A percentile compares a stretch with the other conserved stretches of the same genome.
Conservation (phyloP, 2,888 invertebrate genomes). For the Ecliptopera silaceata region DNA sequence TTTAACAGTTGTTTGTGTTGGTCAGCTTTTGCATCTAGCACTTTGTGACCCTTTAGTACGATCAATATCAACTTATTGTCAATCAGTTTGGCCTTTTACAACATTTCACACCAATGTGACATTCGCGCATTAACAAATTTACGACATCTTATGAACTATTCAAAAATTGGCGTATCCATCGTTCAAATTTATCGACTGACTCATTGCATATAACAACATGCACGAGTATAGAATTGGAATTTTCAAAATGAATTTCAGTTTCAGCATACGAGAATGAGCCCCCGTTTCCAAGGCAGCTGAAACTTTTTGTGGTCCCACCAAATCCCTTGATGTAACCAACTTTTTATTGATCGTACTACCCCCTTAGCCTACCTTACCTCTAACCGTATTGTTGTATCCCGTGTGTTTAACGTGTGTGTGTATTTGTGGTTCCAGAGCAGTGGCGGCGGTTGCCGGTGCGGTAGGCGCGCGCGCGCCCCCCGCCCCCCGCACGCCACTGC, state of each 20-base stretch:
- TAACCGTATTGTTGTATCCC: constrained; percentile 28
- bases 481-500: constrained; percentile 88
- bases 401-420: constrained; percentile 74
- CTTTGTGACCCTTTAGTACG: constrained; percentile 8
- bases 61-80: neutral
- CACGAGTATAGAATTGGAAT: too few species aligned
- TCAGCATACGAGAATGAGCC: too few species aligned
- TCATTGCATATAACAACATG: too few species aligned
- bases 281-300: too few species aligned
- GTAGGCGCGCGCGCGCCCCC: constrained; percentile 84
- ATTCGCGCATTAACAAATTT: too few species aligned
- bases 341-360: neutral
- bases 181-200: too few species aligned
- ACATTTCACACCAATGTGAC: too few species aligned
- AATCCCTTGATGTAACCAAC: neutral
- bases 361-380: too few species aligned
- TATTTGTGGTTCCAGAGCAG: constrained; percentile 84
- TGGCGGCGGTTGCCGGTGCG: constrained; percentile 83
- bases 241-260: too few species aligned
- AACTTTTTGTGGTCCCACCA: neutral
- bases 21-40: neutral
- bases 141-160: too few species aligned
- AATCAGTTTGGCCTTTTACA: neutral
- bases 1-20: neutral
- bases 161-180: too few species aligned